Evolutionary conservation across 2,888 invertebrate genomes (phyloP), one percentile per base, ranked within the genome.

Genomic region (Notodonta dromedarius): DNA sequence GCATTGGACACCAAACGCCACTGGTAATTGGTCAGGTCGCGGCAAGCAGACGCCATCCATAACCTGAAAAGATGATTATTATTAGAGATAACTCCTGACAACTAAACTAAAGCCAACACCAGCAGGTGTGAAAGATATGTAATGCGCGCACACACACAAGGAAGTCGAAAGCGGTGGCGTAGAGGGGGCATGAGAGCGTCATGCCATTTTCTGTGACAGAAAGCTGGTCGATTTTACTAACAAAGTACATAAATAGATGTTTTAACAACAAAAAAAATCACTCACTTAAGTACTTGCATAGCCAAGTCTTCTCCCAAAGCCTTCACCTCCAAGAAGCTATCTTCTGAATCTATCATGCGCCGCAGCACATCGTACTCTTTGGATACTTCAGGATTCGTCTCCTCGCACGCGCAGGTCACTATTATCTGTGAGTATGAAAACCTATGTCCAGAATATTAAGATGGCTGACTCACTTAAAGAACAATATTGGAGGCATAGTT

Each of bases 1-100:
- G 98, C 98, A 79, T 98, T 98, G 14, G 98, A 97, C 0, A 99
- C 99, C 58, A 99, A 89, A 48, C 97, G 95, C 98, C 98, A 99
- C 81, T 99, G 99, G 83, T 97, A 98, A 82, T 98, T 98, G 53
- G 97, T 97, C 3, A 99, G 91, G 81, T 98, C 98, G 13, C 98
- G 94, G 62, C 97, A 97, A 0, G 97, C 97, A 8, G 97, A 96
- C 70, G 96, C 95, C 96, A 99, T 97, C 99, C 99, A 99, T 94
- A 97, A 95, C 76, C 97, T 97, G 72, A 65, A 90, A 84, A 55
- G 57, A 50, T 16, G 11, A 12, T 42, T 12, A 11, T 11, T 4
- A 42, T 42, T 42, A 11, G 12, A 4, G 12, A 24, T 35, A 6
- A 35, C 2, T 35, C 76, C 97, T 97, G 72, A 66, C 90, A 84